A percentile compares a stretch with the other conserved stretches of the same genome.
These are phyloP conservation scores for Musca vetustissima DNA, from an alignment of 1,140 invertebrate genomes.

Conservation along the genomic window DNA sequence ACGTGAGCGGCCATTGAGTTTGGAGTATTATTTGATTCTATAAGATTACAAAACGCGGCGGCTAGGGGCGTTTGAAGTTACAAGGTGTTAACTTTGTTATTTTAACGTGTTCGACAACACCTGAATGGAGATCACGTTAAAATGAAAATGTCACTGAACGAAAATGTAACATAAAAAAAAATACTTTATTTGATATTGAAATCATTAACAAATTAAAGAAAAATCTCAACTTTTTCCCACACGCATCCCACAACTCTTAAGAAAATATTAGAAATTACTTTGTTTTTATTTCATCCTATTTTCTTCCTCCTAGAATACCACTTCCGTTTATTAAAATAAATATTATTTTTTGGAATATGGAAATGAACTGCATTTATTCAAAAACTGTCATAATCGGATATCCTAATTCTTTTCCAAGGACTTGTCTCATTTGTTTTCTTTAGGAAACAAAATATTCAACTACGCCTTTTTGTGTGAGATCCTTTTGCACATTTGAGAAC, in stretches of 20 bases:
- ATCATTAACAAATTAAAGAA: background rate
- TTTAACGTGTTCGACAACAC: background rate
- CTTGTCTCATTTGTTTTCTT: background rate
- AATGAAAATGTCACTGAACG: background rate
- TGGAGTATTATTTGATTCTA: background rate
- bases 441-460: too few relatives aligned
- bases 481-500: background rate
- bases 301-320: background rate
- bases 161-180: background rate
- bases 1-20: background rate
- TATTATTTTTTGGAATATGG: background rate
- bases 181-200: background rate
- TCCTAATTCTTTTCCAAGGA: background rate
- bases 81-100: constrained; percentile 8
- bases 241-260: background rate
- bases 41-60: background rate
- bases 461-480: background rate
- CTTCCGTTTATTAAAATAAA: constrained; percentile 16
- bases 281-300: background rate
- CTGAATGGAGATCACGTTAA: background rate
- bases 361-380: background rate
- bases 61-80: background rate
- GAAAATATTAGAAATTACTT: background rate
- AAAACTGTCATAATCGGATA: background rate
- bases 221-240: background rate